Percentiles rank a stretch among this genome's conserved stretches.
Evolutionary conservation across 64 coral and sea anemone genomes (phyloP).

Genomic region (Stichodactyla helianthus): DNA sequence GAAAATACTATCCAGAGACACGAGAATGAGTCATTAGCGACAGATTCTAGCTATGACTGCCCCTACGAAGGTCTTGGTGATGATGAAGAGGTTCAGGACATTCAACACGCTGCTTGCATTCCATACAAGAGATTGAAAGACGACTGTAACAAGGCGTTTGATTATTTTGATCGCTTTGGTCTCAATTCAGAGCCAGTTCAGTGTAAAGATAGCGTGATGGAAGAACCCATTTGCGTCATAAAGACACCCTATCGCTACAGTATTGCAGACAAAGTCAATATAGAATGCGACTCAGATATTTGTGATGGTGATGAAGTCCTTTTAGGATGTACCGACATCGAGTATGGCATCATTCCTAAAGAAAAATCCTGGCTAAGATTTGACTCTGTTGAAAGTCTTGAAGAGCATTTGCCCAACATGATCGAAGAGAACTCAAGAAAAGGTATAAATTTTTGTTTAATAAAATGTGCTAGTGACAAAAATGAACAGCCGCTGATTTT

Average conservation of each 20-base stretch:
- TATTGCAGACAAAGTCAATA: conserved; percentile 30
- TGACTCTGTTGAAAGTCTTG: conserved; percentile 25
- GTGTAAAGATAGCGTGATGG: conserved; percentile 7
- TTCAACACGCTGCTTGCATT: conserved; percentile 14
- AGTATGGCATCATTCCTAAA: conserved; percentile 55
- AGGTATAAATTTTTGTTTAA: conserved; percentile 70
- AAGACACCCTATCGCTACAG: conserved; percentile 41
- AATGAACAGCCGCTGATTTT: conserved; percentile 66
- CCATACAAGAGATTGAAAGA: conserved; percentile 32
- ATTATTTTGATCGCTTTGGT: conserved; percentile 55
- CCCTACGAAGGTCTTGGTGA: neutral
- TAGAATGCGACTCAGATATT: conserved; percentile 50
- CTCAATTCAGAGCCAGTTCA: conserved; percentile 33
- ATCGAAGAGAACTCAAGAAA: conserved; percentile 40
- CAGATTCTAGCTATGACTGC: neutral
- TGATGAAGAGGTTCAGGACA: neutral
- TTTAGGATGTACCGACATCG: conserved; percentile 53
- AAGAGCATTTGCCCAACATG: conserved; percentile 51
- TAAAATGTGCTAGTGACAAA: conserved; percentile 39
- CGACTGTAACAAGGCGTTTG: conserved; percentile 47
- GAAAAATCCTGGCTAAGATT: conserved; percentile 48
- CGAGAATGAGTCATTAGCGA: neutral
- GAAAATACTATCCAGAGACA: too few species aligned
- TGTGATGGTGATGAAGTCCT: conserved; percentile 39
- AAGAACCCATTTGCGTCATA: conserved; percentile 53